Base-by-base conservation (phyloP, 2,797 vertebrate species). In the Rhinichthys osculus region DNA sequence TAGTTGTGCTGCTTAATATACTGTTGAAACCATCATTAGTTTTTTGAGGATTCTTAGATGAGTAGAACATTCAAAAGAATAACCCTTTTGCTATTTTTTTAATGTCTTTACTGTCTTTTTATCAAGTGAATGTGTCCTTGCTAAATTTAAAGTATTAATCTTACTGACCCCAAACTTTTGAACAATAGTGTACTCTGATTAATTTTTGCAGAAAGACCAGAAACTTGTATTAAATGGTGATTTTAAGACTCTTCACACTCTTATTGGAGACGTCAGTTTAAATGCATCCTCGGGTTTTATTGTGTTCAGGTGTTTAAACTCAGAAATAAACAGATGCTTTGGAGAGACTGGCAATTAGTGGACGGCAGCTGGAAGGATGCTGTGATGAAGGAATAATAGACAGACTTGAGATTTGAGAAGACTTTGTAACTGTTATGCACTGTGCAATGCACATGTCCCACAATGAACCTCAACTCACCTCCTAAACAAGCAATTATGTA, bases 271-370 rank as follows among this genome's bases (percentile, higher is more conserved):
- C 13, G 44, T 40, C 40, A 0, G 70, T 38, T 30, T 35, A 57
- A 77, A 57, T 57, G 7, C 13, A 59, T 59, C 23, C 59, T 64
- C 27, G 2, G 2, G 62, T 17, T 33, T 30, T 42, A 7, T 64
- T 42, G 57, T 44, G 42, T 78, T 7, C 23, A 76, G 50, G 76
- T 78, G 13, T 59, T 78, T 78, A 78, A 57, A 50, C 35, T 40
- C 35, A 3, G 52, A 78, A 54, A 59, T 40, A 40, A 78, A 72
- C 62, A 17, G 62, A 78, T 78, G 52, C 74, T n/a, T 14, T 4
- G 11, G 7, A 59, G 35, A 40, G 52, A 27, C 13, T 7, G 14
- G 59, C 38, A 78, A 27, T 78, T 78, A 59, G 52, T n/a, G 14
- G 23, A 59, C 0, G 52, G 57, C 11, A 57, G 23, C 76, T 78